Base-by-base conservation (phyloP, 2,797 vertebrate species). In the Sebastes melanostomus region DNA sequence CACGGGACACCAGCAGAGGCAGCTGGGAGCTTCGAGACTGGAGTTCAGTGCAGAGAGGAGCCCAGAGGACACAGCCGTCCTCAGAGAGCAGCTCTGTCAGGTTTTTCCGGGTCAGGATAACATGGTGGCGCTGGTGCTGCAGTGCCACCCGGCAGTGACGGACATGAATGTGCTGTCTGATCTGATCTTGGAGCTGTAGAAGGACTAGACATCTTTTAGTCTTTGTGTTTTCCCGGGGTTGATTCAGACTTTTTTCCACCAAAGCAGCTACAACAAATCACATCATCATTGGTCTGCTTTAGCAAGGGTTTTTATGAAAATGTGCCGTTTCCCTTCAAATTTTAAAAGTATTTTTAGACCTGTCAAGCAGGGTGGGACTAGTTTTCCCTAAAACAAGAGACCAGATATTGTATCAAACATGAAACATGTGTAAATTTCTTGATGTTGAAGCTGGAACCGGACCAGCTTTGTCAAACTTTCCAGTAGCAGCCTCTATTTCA, bases 81-180 rank as follows among this genome's bases (percentile, higher is more conserved):
- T 98, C 1, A 94, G 93, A 72, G 85, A 93, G 74, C 90, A 92
- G 69, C 95, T 98, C 50, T 80, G 93, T 29, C 93, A 94, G 81
- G 95, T 98, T 42, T 98, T 98, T 63, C 92, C 90, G 0, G 95
- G 82, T 12, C 96, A 98, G 91, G 95, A 97, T 66, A 92, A 92
- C 80, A 92, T 94, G 85, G 95, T 98, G 83, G 94, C 95, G 20
- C 94, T 96, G 88, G 93, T 96, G 54, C 94, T 98, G 29, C 95
- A 96, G 91, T 90, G 93, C 46, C 90, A 97, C 66, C 94, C 96
- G 0, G 62, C 80, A 1, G 91, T 96, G 77, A 93, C 81, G 1
- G 96, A 98, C 90, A 91, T 97, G 46, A 97, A 96, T 29, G 88
- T 93, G 8, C 94, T 98, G 61, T 97, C 97, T 0, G 91, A 94